Evolutionary conservation across 2,113 vertebrate species (phyloP), one percentile per base, ranked within the genome.

Genomic region (Cavia porcellus): DNA sequence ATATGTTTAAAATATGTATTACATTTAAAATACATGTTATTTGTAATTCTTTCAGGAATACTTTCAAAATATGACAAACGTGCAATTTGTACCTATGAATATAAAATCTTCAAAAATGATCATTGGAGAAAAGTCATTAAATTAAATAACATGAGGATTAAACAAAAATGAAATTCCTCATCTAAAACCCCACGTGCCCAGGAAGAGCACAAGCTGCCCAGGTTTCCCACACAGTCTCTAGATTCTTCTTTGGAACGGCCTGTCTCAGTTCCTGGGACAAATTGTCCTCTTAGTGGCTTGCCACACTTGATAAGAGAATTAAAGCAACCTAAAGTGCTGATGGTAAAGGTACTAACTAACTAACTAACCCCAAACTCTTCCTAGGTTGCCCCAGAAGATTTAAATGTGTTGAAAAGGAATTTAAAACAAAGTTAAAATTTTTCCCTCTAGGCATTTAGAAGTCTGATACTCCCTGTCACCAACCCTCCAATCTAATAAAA

Each of bases 271-370:
- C 77, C 75, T 38, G 68, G 80, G 57, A 7, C 47, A 82, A 96
- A 72, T 0, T 75, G 47, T 38, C 74, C 89, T 92, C 52, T 42
- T 72, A 8, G 42, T 52, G 85, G 74, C 77, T 95, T 90, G 55
- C 79, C 35, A 97, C 35, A 90, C 66, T 35, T 59, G 75, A 85
- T 42, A 74, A 90, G 45, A 93, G 66, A 35, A 77, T 94, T 94
- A 47, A 62, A 97, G 82, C 64, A 24, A 86, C 75, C 70, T 79
- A 50, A 85, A 79, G 64, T 38, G 55, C 91, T 19, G n/a, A 72
- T n/a, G 45, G 47, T 42, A 20, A 57, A 96, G 96, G 92, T 7
- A 45, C 59, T 9, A 91, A 96, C 86, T 22, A 87, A 90, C 28
- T 38, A 38, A 38, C 38, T 38, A 38, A 38, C 38, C 38, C 66